phyloP scores from a whole-genome alignment of 2,797 vertebrate species.

The Meriones psammophilus region DNA sequence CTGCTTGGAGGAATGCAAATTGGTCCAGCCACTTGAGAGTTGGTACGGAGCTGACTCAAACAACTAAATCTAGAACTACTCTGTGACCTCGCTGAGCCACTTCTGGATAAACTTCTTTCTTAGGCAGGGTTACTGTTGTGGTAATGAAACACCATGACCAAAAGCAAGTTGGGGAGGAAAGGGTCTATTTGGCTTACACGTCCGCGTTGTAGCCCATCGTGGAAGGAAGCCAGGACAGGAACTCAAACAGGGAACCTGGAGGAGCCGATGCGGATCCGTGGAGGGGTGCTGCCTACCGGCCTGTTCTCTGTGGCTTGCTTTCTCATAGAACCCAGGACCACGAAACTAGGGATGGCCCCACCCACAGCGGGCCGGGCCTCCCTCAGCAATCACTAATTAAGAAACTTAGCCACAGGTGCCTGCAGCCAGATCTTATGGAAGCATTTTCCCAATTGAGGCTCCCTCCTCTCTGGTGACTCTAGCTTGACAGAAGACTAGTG shows the following conservation, averaged over 20 bases:
- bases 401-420: not conserved
- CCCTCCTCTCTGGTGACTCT: not conserved
- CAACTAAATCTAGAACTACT: not conserved
- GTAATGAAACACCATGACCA: not conserved
- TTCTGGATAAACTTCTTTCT: not conserved
- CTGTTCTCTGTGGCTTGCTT: not conserved
- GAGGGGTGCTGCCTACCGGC: too few species aligned
- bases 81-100: not conserved
- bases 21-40: not conserved
- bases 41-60: not conserved
- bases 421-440: not conserved
- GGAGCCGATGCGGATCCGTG: too few species aligned
- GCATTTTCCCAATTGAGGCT: not conserved
- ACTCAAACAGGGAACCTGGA: too few species aligned
- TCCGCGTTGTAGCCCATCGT: too few species aligned
- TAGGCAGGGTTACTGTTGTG: not conserved
- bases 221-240: too few species aligned
- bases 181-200: too few species aligned
- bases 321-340: not conserved
- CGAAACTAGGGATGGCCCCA: not conserved
- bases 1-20: not conserved
- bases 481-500: too few species aligned
- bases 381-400: not conserved
- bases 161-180: too few species aligned
- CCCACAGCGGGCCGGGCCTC: not conserved